Evolutionary conservation across 2,797 vertebrate species (phyloP).

Genomic region (Rhabdophis nuchalis): DNA sequence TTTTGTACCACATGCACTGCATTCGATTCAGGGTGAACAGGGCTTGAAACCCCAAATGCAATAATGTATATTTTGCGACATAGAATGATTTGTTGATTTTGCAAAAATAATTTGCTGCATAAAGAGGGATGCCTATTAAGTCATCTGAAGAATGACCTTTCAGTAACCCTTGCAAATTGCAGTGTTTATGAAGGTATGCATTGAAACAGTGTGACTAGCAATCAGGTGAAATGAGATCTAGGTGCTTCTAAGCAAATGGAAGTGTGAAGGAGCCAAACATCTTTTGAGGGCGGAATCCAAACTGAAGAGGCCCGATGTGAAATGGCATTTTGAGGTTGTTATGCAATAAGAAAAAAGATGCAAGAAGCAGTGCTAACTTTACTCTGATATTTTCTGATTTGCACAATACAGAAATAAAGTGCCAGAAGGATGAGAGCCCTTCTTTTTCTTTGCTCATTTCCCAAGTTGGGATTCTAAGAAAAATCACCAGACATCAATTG

Average conservation of each 20-base stretch:
- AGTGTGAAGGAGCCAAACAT: not conserved
- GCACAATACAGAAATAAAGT: not conserved
- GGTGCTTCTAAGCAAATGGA: not conserved
- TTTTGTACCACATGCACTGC: not conserved
- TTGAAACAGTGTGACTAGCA: not conserved
- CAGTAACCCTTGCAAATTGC: not conserved
- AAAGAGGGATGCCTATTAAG: not conserved
- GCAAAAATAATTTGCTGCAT: not conserved
- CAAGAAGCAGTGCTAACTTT: not conserved
- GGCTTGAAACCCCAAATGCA: not conserved
- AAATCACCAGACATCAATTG: too few species aligned
- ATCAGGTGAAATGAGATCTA: not conserved
- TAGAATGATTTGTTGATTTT: not conserved
- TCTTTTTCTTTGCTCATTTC: too few species aligned
- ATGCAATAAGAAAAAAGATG: not conserved
- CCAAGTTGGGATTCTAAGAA: too few species aligned
- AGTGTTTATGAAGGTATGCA: not conserved
- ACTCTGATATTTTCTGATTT: not conserved
- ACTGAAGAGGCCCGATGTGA: not conserved
- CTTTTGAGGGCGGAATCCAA: not conserved
- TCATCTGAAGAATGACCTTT: not conserved
- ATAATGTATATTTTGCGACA: not conserved
- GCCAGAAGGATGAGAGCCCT: too few species aligned
- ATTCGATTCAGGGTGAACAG: not conserved
- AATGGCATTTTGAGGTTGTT: not conserved